These are phyloP conservation scores for Meloidogyne floridensis DNA, from an alignment of 1,140 invertebrate genomes.

Conservation along the genomic window DNA sequence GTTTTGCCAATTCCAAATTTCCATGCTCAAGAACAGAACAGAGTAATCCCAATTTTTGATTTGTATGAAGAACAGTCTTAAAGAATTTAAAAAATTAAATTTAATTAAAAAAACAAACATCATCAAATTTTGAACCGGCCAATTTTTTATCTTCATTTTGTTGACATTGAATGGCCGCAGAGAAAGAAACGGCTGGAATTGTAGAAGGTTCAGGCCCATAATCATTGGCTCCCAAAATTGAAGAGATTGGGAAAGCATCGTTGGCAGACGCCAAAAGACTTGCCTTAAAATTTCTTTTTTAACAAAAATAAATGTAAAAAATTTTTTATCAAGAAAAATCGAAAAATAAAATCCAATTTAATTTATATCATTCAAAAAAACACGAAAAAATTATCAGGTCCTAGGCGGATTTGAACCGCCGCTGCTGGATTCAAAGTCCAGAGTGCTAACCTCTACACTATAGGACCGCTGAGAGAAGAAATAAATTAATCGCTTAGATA, in stretches of 20 bases:
- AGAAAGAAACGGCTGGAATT: slow-evolving; percentile 37
- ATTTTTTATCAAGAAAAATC: background rate
- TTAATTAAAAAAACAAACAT: slow-evolving; percentile 27
- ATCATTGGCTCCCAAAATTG: slow-evolving; percentile 35
- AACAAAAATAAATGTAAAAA: background rate
- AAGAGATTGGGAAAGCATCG: slow-evolving; percentile 23
- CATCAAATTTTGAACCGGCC: slow-evolving; percentile 42
- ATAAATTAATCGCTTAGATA: background rate
- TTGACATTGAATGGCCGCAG: slow-evolving; percentile 40
- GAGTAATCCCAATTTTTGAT: slow-evolving; percentile 90
- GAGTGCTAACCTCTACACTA: slow-evolving; percentile 33
- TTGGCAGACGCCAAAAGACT: slow-evolving; percentile 24
- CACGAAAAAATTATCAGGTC: slow-evolving; percentile 23
- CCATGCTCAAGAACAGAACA: slow-evolving; percentile 84
- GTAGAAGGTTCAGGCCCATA: slow-evolving; percentile 25
- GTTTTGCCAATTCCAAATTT: slow-evolving; percentile 82
- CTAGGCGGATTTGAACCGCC: slow-evolving; percentile 33
- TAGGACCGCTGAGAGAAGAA: background rate
- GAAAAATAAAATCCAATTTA: background rate
- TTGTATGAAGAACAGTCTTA: slow-evolving; percentile 69
- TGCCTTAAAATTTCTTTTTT: background rate
- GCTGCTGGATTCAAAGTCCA: slow-evolving; percentile 38
- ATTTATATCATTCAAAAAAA: background rate
- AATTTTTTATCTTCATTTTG: slow-evolving; percentile 47
- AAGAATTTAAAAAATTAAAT: background rate